Percentiles rank a stretch among this genome's conserved stretches.
phyloP scores from a whole-genome alignment of 1,140 invertebrate genomes.

The Heliothis subflexa region DNA sequence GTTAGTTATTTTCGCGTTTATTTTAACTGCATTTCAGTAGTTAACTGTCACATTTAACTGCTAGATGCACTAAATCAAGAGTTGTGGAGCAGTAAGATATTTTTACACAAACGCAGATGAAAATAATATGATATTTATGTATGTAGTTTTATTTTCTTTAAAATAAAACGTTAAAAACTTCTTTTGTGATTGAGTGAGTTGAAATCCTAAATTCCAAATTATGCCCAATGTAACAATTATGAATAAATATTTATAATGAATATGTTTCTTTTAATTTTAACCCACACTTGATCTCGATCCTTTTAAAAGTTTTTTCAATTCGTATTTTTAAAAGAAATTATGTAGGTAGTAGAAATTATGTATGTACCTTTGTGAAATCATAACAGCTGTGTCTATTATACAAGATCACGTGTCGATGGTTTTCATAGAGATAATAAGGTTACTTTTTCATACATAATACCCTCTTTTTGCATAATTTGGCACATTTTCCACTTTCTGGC shows the following conservation, averaged over 20 bases:
- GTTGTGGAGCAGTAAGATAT: slow-evolving; percentile 56
- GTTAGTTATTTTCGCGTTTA: not conserved
- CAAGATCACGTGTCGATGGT: no score
- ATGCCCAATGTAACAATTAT: slow-evolving; percentile 81
- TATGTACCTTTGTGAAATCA: no score
- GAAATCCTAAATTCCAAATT: slow-evolving; percentile 75
- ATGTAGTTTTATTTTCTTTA: slow-evolving; percentile 44
- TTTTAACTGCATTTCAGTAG: not conserved
- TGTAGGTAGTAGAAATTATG: no score
- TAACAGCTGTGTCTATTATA: no score
- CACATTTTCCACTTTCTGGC: no score
- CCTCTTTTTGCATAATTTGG: no score
- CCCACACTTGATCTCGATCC: no score
- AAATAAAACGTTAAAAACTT: slow-evolving; percentile 27
- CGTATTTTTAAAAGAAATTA: no score
- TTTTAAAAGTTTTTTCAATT: no score
- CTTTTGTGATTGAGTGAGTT: slow-evolving; percentile 59
- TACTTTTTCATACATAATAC: no score
- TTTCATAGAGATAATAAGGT: no score
- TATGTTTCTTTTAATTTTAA: slow-evolving; percentile 40
- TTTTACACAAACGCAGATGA: slow-evolving; percentile 44
- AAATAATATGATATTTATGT: slow-evolving; percentile 1
- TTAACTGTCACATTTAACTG: not conserved
- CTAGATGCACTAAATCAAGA: slow-evolving; percentile 6
- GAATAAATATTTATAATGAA: slow-evolving; percentile 80